phyloP scores from a whole-genome alignment of 1,140 invertebrate genomes.

The Zeugodacus cucurbitae region DNA sequence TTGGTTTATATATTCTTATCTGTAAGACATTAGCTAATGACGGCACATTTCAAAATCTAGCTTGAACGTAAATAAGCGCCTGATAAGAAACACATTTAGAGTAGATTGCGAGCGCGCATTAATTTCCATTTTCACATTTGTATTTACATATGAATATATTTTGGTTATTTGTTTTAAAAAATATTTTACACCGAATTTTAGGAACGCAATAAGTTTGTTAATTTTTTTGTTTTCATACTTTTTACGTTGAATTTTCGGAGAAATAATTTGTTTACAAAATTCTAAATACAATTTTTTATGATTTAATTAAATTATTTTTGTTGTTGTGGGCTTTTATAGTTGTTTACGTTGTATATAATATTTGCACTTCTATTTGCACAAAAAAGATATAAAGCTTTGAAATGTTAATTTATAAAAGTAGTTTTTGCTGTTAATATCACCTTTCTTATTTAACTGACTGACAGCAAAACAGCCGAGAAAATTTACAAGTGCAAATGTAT shows the following conservation, averaged over 20 bases:
- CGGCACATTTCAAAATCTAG: no score
- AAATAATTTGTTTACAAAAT: no score
- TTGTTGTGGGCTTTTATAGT: neutral
- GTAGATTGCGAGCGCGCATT: neutral
- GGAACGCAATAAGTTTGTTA: neutral
- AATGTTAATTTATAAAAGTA: neutral
- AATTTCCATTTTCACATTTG: neutral
- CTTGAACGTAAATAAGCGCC: neutral
- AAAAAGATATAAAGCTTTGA: neutral
- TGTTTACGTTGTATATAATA: neutral
- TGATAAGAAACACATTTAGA: neutral
- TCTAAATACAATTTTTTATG: no score
- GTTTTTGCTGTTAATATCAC: neutral
- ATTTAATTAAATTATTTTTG: no score
- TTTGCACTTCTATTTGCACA: neutral
- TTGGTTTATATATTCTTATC: no score
- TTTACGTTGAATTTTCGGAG: no score
- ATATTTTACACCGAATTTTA: neutral
- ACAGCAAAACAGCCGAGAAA: neutral
- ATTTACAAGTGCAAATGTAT: neutral
- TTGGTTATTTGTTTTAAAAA: no score
- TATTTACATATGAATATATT: no score
- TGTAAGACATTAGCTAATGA: no score
- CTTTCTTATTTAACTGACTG: neutral
- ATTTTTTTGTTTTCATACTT: no score